Evolutionary conservation across 2,797 vertebrate genomes (phyloP).

Genomic region (Eurystomus glaucurus): DNA sequence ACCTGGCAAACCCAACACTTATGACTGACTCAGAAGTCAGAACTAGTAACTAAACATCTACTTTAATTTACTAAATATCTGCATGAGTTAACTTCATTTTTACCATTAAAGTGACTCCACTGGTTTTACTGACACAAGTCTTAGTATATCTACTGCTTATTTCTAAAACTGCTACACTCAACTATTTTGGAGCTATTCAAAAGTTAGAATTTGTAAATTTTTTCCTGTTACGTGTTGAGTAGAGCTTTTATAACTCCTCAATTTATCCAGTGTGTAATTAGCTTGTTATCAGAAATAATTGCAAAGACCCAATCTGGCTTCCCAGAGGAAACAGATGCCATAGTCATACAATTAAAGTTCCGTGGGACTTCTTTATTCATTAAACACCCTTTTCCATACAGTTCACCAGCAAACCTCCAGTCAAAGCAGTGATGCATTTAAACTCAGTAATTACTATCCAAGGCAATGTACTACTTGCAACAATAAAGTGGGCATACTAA

Average conservation of each 20-base stretch:
- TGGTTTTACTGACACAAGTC: not conserved
- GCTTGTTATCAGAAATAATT: not conserved
- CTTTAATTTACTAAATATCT: not conserved
- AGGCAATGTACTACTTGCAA: slow-evolving; percentile 74
- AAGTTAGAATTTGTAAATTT: not conserved
- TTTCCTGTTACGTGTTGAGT: not conserved
- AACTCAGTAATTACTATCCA: slow-evolving; percentile 83
- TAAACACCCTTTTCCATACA: slow-evolving; percentile 47
- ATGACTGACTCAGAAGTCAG: not conserved
- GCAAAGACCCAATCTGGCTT: not conserved
- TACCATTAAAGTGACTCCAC: not conserved
- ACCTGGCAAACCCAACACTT: not conserved
- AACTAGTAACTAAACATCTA: not conserved
- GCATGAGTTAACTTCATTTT: not conserved
- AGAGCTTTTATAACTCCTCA: not conserved
- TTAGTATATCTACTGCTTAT: not conserved
- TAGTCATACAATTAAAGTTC: slow-evolving; percentile 41
- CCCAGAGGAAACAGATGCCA: slow-evolving; percentile 70
- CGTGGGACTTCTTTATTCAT: slow-evolving; percentile 49
- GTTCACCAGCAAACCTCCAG: slow-evolving; percentile 62
- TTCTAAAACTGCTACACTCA: not conserved
- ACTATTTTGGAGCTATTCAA: not conserved
- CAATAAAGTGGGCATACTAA: slow-evolving; percentile 72
- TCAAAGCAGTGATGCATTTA: slow-evolving; percentile 67
- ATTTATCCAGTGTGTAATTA: not conserved